phyloP scores from a whole-genome alignment of 2,888 invertebrate genomes.

The Macropis europaea region DNA sequence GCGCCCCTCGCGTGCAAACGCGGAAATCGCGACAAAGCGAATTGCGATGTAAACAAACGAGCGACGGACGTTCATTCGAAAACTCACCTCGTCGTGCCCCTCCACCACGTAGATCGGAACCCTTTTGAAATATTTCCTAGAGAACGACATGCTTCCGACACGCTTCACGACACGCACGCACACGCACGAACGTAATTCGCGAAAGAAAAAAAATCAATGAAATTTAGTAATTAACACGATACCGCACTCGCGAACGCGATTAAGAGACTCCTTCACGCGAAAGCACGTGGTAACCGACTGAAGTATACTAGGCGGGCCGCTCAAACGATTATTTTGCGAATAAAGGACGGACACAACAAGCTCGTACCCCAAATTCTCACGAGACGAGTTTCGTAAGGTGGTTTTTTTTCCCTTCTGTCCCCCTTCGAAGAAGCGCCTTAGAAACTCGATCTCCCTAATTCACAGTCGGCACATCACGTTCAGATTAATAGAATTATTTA shows the following conservation, averaged over 20 bases:
- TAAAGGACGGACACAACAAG: constrained; percentile 60
- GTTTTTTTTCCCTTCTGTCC: constrained; percentile 37
- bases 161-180: neutral
- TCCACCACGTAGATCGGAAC: constrained; percentile 90
- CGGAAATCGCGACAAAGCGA: constrained; percentile 18
- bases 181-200: constrained; percentile 4
- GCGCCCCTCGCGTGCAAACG: constrained; percentile 40
- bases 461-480: constrained; percentile 42
- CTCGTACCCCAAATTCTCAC: constrained; percentile 68
- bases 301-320: constrained; percentile 65
- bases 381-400: constrained; percentile 70
- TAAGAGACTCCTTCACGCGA: constrained; percentile 65
- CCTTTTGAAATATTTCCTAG: constrained; percentile 82
- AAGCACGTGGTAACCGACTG: constrained; percentile 72
- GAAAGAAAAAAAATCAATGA: constrained; percentile 22
- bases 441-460: constrained; percentile 65
- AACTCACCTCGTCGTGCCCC: constrained; percentile 86
- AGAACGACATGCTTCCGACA: constrained; percentile 35
- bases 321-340: constrained; percentile 69
- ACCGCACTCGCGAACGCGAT: constrained; percentile 50
- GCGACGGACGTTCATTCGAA: constrained; percentile 18
- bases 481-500: constrained; percentile 35
- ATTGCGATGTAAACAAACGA: constrained; percentile 51
- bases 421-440: constrained; percentile 51
- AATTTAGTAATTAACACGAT: constrained; percentile 49